Evolutionary conservation across 2,113 vertebrate species (phyloP), one percentile per base, ranked within the genome.

Genomic region (Daboia siamensis): DNA sequence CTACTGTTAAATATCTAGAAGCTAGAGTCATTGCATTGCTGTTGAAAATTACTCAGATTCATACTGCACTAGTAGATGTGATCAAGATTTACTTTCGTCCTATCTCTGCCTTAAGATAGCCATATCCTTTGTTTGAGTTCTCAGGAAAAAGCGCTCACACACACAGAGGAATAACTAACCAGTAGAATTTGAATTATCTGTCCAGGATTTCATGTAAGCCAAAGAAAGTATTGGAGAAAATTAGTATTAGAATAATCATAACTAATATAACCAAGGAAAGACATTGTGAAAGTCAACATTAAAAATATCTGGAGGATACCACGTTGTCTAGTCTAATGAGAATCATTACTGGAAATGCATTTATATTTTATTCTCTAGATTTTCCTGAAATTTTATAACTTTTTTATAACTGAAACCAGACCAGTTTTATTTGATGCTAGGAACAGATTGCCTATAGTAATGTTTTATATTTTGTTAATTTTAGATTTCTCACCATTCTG

Each of bases 381-480:
- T 54, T 91, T 91, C 44, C 23, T 85, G 13, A 13, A 54, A 85
- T 39, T 57, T 46, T 44, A 9, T 44, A 84, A 85, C 6, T 55
- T 85, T 90, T 59, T 56, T 52, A 5, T 1, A 84, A 89, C 0
- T 91, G 57, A 52, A 74, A 54, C n/a, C 29, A 64, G 10, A 4
- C 23, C 17, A 61, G 7, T 46, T 86, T 85, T 29, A 85, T 7
- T 33, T 1, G 1, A 80, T 90, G 74, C 80, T 90, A 86, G 9
- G 2, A 93, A 85, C 64, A 90, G 56, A 86, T 74, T 93, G 15
- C 44, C 29, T 94, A n/a, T 87, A 94, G 15, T 44, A 69, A 87
- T 56, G 13, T 10, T 44, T 61, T 51, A 33, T 1, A 26, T 29
- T 93, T 57, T 92, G 69, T 80, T 88, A 59, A 55, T 13, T 74